Conservation (phyloP, 1,140 invertebrate species). For the Acyrthosiphon pisum region DNA sequence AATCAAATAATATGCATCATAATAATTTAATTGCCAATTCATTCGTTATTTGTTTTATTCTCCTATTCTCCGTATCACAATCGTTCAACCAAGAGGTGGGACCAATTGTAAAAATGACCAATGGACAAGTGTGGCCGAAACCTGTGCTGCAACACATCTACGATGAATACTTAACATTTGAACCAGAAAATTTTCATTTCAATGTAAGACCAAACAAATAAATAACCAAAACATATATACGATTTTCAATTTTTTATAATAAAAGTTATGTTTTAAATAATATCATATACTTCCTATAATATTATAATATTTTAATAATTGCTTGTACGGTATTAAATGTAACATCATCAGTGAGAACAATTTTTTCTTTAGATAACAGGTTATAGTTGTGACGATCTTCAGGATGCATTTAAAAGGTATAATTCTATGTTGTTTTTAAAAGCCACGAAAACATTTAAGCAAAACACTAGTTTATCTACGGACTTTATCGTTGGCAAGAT, state of each 20-base stretch:
- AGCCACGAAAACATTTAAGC: neutral
- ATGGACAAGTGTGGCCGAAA: no score
- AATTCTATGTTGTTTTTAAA: slow-evolving; percentile 45
- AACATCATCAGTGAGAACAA: neutral
- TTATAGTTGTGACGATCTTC: slow-evolving; percentile 43
- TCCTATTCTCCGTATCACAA: neutral
- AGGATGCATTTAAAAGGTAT: slow-evolving; percentile 51
- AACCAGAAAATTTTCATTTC: slow-evolving; percentile 22
- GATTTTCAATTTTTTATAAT: neutral
- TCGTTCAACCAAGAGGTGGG: neutral
- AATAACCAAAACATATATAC: neutral
- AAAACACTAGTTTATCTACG: neutral
- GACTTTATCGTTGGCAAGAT: neutral
- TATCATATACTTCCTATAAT: no score
- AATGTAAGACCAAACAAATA: neutral
- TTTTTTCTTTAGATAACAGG: slow-evolving; percentile 28
- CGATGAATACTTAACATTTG: neutral
- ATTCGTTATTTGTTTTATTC: neutral
- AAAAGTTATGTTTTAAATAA: neutral
- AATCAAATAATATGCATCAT: neutral
- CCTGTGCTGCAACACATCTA: no score
- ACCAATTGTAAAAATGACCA: neutral
- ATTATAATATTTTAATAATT: neutral
- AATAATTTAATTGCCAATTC: neutral
- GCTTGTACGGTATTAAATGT: neutral